Evolutionary conservation across 2,797 vertebrate genomes (phyloP).

Genomic region (Taeniopygia guttata): DNA sequence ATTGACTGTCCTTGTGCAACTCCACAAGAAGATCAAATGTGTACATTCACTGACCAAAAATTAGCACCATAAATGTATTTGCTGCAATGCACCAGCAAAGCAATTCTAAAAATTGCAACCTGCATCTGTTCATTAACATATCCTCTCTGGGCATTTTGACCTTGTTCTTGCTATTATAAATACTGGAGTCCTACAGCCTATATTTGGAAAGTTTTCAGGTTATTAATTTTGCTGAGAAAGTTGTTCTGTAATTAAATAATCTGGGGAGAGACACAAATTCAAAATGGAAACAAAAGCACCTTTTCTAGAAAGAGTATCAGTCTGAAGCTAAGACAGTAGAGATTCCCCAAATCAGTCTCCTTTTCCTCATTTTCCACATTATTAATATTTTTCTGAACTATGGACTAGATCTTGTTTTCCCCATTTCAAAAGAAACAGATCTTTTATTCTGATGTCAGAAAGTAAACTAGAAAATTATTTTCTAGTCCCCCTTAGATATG

Average conservation of each 20-base stretch:
- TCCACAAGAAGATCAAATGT: neutral
- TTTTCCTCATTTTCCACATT: neutral
- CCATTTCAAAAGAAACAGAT: neutral
- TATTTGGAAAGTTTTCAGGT: neutral
- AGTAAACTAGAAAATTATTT: neutral
- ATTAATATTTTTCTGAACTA: neutral
- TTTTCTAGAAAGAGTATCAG: neutral
- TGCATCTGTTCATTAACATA: neutral
- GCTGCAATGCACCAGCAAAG: constrained; percentile 21
- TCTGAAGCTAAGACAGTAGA: neutral
- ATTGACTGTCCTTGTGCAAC: neutral
- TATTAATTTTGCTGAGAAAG: neutral
- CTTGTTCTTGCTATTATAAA: neutral
- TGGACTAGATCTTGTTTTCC: neutral
- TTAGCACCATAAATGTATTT: neutral
- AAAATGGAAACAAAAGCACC: neutral
- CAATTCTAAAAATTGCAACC: neutral
- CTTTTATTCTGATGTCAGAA: neutral
- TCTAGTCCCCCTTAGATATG: neutral
- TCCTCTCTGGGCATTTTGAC: neutral
- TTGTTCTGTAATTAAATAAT: neutral
- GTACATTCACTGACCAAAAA: neutral
- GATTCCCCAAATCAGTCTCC: neutral
- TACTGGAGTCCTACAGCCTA: neutral
- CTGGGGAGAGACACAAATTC: neutral